Percentiles rank a stretch among this genome's conserved stretches.
These are phyloP conservation scores for Psix sp. DNA, from an alignment of 1,140 invertebrate genomes.

Conservation along the genomic window DNA sequence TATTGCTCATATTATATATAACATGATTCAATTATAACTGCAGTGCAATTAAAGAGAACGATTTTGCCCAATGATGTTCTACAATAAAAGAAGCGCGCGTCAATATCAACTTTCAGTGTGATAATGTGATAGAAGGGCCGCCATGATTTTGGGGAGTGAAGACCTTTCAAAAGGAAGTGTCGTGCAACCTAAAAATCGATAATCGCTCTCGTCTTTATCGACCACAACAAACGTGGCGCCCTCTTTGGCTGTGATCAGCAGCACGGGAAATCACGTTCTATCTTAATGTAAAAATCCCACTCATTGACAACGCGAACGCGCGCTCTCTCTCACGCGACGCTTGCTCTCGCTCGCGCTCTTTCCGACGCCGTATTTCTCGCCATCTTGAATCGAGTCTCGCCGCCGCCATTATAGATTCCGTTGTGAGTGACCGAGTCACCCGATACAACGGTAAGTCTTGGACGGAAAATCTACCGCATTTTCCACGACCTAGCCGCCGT, in stretches of 20 bases:
- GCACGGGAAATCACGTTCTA: neutral
- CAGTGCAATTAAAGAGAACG: constrained; percentile 25
- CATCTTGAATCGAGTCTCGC: constrained; percentile 22
- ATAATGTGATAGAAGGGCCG: constrained; percentile 1
- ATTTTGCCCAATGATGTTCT: constrained; percentile 39
- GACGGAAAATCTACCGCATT: constrained; percentile 21
- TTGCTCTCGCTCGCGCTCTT: constrained; percentile 15
- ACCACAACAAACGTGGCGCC: constrained; percentile 53
- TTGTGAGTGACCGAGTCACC: constrained; percentile 76
- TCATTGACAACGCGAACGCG: neutral
- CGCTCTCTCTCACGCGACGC: neutral
- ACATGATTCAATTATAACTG: too few relatives aligned
- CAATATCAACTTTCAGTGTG: constrained; percentile 34
- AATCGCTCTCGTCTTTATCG: constrained; percentile 65
- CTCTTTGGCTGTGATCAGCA: constrained; percentile 7
- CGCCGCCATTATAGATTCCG: constrained; percentile 76
- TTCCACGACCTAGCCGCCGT: constrained; percentile 3
- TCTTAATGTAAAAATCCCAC: constrained; percentile 10
- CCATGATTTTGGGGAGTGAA: constrained; percentile 4
- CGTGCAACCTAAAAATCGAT: constrained; percentile 54
- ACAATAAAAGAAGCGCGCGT: constrained; percentile 37
- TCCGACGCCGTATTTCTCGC: constrained; percentile 19
- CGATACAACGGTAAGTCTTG: constrained; percentile 29
- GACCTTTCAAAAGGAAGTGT: neutral
- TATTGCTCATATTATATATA: too few relatives aligned